Conservation (phyloP, 2,888 invertebrate species). For the Callosobruchus maculatus region DNA sequence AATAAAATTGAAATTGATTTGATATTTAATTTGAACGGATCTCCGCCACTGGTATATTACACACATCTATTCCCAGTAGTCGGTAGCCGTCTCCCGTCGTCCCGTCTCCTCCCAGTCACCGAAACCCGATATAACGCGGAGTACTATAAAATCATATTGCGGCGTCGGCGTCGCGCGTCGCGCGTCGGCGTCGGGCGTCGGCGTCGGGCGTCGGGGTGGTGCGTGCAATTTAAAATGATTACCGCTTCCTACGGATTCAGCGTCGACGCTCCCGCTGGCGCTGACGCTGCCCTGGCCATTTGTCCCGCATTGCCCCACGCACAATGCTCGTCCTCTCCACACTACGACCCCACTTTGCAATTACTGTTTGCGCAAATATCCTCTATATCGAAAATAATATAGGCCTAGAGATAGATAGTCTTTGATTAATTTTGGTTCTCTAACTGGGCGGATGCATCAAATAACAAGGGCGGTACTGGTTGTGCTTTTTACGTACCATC, state of each 20-base stretch:
- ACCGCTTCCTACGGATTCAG: constrained; percentile 22
- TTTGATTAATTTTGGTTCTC: no score
- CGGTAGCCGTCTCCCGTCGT: neutral
- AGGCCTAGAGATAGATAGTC: neutral
- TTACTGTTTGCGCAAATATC: neutral
- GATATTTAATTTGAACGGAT: no score
- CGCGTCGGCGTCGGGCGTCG: constrained; percentile 11
- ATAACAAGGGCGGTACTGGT: no score
- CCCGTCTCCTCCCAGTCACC: neutral
- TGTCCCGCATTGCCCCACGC: constrained; percentile 12
- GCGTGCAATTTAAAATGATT: constrained; percentile 37
- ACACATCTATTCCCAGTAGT: neutral
- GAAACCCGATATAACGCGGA: constrained; percentile 29
- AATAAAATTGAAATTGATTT: no score
- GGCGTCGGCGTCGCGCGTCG: no score
- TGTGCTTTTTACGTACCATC: no score
- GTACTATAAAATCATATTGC: constrained; percentile 37
- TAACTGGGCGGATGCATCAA: no score
- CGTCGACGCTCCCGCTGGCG: neutral
- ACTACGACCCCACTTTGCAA: neutral
- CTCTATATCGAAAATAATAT: neutral
- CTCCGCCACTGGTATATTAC: neutral
- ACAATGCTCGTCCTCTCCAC: constrained; percentile 5
- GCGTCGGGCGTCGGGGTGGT: constrained; percentile 4
- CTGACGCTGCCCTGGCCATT: constrained; percentile 12